A percentile compares a stretch with the other conserved stretches of the same genome.
Evolutionary conservation across 2,113 vertebrate genomes (phyloP).

Genomic region (Rhinoderma darwinii): DNA sequence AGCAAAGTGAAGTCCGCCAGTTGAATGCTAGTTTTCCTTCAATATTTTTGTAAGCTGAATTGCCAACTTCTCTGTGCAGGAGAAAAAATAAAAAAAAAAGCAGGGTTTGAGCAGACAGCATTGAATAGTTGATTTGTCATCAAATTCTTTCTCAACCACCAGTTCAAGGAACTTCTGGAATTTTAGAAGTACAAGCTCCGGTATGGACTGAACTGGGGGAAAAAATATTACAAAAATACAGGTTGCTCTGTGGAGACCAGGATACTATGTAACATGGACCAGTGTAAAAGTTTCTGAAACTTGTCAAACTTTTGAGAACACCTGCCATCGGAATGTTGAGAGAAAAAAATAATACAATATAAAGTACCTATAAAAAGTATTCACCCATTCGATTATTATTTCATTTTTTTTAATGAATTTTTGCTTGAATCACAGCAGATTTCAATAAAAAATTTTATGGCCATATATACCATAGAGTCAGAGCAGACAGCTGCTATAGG

Average conservation of each 20-base stretch:
- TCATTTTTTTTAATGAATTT: too few relatives aligned
- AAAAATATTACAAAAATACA: background rate
- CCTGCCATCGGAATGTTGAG: too few relatives aligned
- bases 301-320: constrained; percentile 7
- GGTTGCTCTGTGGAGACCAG: background rate
- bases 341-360: too few relatives aligned
- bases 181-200: constrained; percentile 23
- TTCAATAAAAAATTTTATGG: too few relatives aligned
- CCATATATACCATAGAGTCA: too few relatives aligned
- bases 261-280: background rate
- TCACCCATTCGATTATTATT: too few relatives aligned
- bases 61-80: constrained; percentile 63
- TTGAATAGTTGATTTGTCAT: constrained; percentile 60
- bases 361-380: too few relatives aligned
- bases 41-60: constrained; percentile 60
- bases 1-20: constrained; percentile 38
- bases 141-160: constrained; percentile 61
- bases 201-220: background rate
- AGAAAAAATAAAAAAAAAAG: constrained; percentile 58
- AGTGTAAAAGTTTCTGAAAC: background rate
- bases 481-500: too few relatives aligned
- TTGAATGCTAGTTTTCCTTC: constrained; percentile 56
- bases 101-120: constrained; percentile 52
- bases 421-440: too few relatives aligned
- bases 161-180: constrained; percentile 56